Evolutionary conservation across 2,888 invertebrate genomes (phyloP).

Genomic region (Andrena hattorfiana): DNA sequence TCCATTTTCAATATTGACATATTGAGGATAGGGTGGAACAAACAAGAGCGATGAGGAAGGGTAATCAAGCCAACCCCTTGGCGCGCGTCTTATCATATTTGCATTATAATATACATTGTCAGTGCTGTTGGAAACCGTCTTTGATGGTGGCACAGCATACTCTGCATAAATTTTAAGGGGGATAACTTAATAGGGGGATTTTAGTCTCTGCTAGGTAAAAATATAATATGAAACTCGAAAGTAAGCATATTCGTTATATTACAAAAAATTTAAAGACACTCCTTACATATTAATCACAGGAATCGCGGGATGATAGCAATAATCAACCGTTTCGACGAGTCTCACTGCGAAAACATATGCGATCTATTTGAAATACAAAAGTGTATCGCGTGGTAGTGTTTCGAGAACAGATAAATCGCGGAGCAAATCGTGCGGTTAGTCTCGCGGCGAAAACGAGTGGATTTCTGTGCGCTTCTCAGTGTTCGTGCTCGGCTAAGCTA

Average conservation of each 20-base stretch:
- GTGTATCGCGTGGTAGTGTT: not conserved
- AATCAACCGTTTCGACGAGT: not conserved
- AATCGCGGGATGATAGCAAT: not conserved
- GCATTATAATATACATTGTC: slow-evolving; percentile 22
- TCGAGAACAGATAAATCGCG: slow-evolving; percentile 20
- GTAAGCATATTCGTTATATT: too few relatives aligned
- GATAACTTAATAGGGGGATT: not conserved
- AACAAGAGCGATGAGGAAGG: slow-evolving; percentile 8
- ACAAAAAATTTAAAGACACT: too few relatives aligned
- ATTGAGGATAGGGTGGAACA: slow-evolving; percentile 28
- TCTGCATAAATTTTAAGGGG: not conserved
- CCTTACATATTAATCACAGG: too few relatives aligned
- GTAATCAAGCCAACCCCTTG: slow-evolving; percentile 16
- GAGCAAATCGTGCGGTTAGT: slow-evolving; percentile 39
- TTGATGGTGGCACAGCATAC: not conserved
- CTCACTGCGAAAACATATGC: too few relatives aligned
- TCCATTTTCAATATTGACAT: slow-evolving; percentile 42
- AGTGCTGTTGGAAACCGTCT: not conserved
- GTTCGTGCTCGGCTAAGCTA: slow-evolving; percentile 42
- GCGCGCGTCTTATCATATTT: slow-evolving; percentile 12
- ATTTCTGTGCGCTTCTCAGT: slow-evolving; percentile 31
- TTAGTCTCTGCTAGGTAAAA: not conserved
- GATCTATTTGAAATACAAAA: not conserved
- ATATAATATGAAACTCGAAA: too few relatives aligned
- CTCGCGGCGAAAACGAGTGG: slow-evolving; percentile 33